phyloP scores from a whole-genome alignment of 2,888 invertebrate genomes.

The Onthophagus sagittarius region DNA sequence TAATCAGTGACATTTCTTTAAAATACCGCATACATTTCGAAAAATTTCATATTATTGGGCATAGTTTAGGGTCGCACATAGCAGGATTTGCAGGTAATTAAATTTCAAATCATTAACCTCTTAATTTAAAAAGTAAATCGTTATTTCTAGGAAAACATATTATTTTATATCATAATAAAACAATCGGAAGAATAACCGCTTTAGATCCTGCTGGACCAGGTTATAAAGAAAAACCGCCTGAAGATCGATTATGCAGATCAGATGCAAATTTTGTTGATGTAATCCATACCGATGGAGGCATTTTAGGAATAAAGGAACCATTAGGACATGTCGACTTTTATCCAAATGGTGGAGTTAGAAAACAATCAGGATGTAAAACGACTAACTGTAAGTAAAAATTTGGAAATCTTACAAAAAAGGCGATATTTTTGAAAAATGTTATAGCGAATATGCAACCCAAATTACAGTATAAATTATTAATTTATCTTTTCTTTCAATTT shows the following conservation, averaged over 20 bases:
- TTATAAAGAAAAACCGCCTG: constrained; percentile 47
- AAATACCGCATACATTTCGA: constrained; percentile 22
- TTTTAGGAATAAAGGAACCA: constrained; percentile 56
- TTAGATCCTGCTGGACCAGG: constrained; percentile 63
- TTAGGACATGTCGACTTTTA: constrained; percentile 68
- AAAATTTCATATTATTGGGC: constrained; percentile 39
- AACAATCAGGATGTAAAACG: constrained; percentile 60
- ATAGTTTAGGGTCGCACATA: constrained; percentile 42
- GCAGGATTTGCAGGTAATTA: constrained; percentile 39
- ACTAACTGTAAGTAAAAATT: constrained; percentile 3
- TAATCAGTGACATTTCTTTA: constrained; percentile 28
- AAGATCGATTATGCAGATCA: constrained; percentile 55
- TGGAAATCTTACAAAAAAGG: neutral
- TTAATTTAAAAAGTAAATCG: too few relatives aligned
- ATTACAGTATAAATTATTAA: neutral
- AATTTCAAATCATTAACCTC: neutral
- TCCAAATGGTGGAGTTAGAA: constrained; percentile 61
- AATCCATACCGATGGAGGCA: constrained; percentile 64
- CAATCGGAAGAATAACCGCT: constrained; percentile 26
- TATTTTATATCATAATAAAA: neutral
- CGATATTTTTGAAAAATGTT: neutral
- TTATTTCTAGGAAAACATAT: constrained; percentile 20
- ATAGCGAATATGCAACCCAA: neutral
- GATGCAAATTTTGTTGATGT: constrained; percentile 70
- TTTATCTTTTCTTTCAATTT: constrained; percentile 26